phyloP scores from a whole-genome alignment of 2,888 invertebrate species.

The Tillus elongatus region DNA sequence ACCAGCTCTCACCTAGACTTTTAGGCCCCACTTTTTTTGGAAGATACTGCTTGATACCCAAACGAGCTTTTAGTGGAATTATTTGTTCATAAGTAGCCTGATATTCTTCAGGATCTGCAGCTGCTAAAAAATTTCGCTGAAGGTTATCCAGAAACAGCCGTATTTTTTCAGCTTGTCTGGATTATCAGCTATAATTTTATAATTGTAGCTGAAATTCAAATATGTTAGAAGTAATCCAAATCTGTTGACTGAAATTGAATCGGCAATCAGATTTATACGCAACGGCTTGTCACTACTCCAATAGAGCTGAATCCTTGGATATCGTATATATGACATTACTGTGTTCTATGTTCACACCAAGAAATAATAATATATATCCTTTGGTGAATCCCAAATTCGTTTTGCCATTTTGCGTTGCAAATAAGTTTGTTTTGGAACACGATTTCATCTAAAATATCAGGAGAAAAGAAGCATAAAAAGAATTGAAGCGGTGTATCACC shows the following conservation, averaged over 20 bases:
- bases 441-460: no score
- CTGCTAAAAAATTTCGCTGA: slow-evolving; percentile 9
- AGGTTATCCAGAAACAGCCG: slow-evolving; percentile 12
- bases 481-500: no score
- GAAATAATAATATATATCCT: no score
- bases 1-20: slow-evolving; percentile 15
- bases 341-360: no score
- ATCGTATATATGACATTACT: no score
- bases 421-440: no score
- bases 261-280: no score
- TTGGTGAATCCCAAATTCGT: no score
- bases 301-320: no score
- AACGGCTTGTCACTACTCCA: no score
- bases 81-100: slow-evolving; percentile 9
- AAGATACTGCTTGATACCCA: slow-evolving; percentile 8
- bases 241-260: slow-evolving; percentile 8
- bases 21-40: slow-evolving; percentile 16
- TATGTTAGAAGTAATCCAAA: slow-evolving; percentile 8
- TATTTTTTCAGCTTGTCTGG: slow-evolving; percentile 10
- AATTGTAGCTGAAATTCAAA: slow-evolving; percentile 9
- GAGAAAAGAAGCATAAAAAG: no score
- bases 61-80: slow-evolving; percentile 8
- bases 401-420: no score
- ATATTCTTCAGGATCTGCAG: slow-evolving; percentile 9
- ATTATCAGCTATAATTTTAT: slow-evolving; percentile 6